Evolutionary conservation across 2,888 invertebrate species (phyloP).

Genomic region (Eremobia ochroleuca): DNA sequence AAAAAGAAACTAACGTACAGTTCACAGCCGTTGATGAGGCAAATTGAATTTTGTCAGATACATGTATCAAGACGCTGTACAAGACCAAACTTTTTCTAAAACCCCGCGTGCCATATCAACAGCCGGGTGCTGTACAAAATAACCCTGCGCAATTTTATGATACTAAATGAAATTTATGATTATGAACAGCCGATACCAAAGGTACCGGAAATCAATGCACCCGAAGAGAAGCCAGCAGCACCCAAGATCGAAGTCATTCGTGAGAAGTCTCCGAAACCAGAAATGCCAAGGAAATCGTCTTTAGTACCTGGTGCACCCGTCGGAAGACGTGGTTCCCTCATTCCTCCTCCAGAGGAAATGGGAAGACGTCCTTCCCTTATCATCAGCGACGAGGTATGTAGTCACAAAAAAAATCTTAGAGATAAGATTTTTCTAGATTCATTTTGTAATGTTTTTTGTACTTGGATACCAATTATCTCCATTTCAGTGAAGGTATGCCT

Average conservation of each 20-base stretch:
- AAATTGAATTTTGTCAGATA: background rate
- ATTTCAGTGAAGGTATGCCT: conserved; percentile 82
- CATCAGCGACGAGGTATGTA: conserved; percentile 98
- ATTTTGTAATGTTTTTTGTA: conserved; percentile 64
- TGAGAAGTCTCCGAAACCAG: conserved; percentile 93
- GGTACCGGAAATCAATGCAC: conserved; percentile 94
- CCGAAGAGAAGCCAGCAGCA: conserved; percentile 91
- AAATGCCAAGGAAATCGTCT: conserved; percentile 94
- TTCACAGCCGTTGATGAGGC: background rate
- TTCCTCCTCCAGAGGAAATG: conserved; percentile 97
- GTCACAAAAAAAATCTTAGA: conserved; percentile 38
- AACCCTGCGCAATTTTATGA: background rate
- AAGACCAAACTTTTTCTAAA: background rate
- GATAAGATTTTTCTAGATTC: conserved; percentile 41
- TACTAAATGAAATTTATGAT: conserved; percentile 6
- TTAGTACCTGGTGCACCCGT: conserved; percentile 91
- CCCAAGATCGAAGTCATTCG: conserved; percentile 97
- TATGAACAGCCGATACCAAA: conserved; percentile 80
- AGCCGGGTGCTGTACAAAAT: background rate
- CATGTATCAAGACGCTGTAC: too few species aligned
- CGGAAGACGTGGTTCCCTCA: conserved; percentile 94
- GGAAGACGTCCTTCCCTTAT: conserved; percentile 97
- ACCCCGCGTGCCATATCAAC: background rate
- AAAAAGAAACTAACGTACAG: conserved; percentile 66
- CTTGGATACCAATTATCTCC: conserved; percentile 73